phyloP scores from a whole-genome alignment of 1,140 invertebrate species.

The Dreissena rostriformis region DNA sequence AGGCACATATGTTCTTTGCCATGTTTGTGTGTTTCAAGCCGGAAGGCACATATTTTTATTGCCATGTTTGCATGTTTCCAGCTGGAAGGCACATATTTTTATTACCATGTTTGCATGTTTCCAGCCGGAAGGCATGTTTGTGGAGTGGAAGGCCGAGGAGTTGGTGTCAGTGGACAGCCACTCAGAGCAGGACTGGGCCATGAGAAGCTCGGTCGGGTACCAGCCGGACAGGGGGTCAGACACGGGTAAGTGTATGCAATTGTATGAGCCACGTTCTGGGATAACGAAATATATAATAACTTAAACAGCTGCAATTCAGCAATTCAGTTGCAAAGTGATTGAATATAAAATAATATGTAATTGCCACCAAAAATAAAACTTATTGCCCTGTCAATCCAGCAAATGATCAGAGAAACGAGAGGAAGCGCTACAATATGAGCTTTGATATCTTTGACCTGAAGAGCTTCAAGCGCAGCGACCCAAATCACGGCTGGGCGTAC shows the following conservation, averaged over 20 bases:
- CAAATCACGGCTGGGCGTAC: slow-evolving; percentile 79
- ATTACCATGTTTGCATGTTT: slow-evolving; percentile 33
- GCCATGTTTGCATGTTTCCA: no score
- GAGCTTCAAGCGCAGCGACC: slow-evolving; percentile 79
- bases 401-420: slow-evolving; percentile 41
- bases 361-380: neutral
- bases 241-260: slow-evolving; percentile 70
- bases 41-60: slow-evolving; percentile 71
- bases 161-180: slow-evolving; percentile 67
- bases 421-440: slow-evolving; percentile 78
- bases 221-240: slow-evolving; percentile 78
- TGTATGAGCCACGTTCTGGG: no score
- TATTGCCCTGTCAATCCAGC: slow-evolving; percentile 4
- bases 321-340: neutral
- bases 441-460: slow-evolving; percentile 82
- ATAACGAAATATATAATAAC: neutral
- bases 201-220: slow-evolving; percentile 78
- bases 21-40: slow-evolving; percentile 64
- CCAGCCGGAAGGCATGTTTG: slow-evolving; percentile 78
- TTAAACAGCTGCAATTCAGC: neutral
- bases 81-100: no score
- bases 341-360: neutral
- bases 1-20: neutral
- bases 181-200: slow-evolving; percentile 79
- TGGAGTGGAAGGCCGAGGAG: slow-evolving; percentile 81